Base-by-base conservation (phyloP, 2,888 invertebrate species). In the Neelides folsomi region DNA sequence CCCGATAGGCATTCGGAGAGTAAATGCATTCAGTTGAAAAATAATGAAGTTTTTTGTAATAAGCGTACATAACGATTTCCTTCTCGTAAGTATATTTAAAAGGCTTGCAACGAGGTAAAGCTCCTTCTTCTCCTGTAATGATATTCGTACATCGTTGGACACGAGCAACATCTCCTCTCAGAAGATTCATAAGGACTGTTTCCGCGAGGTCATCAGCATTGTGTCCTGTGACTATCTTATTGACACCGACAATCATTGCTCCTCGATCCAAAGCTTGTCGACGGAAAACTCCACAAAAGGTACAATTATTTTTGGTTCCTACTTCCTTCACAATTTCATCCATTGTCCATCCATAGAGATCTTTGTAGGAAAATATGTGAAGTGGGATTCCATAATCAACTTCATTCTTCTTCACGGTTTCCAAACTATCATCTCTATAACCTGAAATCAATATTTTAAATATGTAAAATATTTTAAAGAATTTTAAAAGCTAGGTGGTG, bases 291-390 rank as follows among this genome's bases (percentile, higher is more conserved):
- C 92, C 92, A 74, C 92, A 92, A 69, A 92, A 92, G 7, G 92
- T 92, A 63, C 98, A 98, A 71, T 98, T 98, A 71, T 94, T 98
- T 68, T 89, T 92, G 50, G 84, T 79, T 1, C 86, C 83, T 60
- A 81, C 76, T 68, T 75, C 71, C 60, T 73, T 69, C 1, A 99
- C 98, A 70, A 98, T 97, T 66, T 86, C 86, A 74, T 99, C 98
- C 94, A 95, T 95, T 3, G 97, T 95, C 98, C 98, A 99, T 0
- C 95, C 95, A 74, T 97, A 98, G 4, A 98, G 74, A 65, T 97
- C 93, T 73, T 94, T 85, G 68, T 98, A 98, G 0, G 95, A 95
- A 7, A 97, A 75, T 56, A 98, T 90, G 74, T 88, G 93, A 39
- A 99, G 73, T 1, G 92, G 84, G 74, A 99, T 82, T 65, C 81